Evolutionary conservation across 2,888 invertebrate species (phyloP).

Genomic region (Tridacna gigas): DNA sequence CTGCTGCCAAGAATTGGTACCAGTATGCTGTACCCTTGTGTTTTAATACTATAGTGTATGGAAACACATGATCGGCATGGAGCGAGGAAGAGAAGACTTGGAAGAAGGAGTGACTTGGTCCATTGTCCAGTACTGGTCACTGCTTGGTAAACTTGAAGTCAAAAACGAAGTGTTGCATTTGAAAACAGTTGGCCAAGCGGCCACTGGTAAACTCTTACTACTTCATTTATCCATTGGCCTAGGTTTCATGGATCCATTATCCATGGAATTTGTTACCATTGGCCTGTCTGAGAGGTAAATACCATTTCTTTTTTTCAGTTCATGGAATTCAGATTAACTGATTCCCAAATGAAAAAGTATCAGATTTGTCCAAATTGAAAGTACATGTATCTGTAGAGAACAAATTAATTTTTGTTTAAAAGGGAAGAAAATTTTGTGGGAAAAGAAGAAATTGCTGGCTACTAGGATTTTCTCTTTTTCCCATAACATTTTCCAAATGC

Average conservation of each 20-base stretch:
- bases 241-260: constrained; percentile 49
- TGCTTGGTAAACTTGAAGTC: not conserved
- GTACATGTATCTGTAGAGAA: no score
- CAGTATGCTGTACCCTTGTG: no score
- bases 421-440: no score
- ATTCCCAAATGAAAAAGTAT: no score
- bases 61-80: constrained; percentile 19
- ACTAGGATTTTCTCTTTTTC: no score
- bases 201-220: constrained; percentile 46
- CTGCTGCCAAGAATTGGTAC: no score
- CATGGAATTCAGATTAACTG: no score
- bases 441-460: no score
- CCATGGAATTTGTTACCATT: constrained; percentile 46
- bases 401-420: no score
- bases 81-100: not conserved
- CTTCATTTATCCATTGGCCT: constrained; percentile 40
- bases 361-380: no score
- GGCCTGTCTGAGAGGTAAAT: constrained; percentile 14
- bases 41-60: constrained; percentile 28
- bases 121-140: constrained; percentile 29
- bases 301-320: not conserved
- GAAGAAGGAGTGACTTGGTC: constrained; percentile 30
- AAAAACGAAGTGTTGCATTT: constrained; percentile 6
- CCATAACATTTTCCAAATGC: no score
- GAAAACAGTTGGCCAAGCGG: constrained; percentile 1